Conservation (phyloP, 2,888 invertebrate genomes). For the Spodoptera exigua region DNA sequence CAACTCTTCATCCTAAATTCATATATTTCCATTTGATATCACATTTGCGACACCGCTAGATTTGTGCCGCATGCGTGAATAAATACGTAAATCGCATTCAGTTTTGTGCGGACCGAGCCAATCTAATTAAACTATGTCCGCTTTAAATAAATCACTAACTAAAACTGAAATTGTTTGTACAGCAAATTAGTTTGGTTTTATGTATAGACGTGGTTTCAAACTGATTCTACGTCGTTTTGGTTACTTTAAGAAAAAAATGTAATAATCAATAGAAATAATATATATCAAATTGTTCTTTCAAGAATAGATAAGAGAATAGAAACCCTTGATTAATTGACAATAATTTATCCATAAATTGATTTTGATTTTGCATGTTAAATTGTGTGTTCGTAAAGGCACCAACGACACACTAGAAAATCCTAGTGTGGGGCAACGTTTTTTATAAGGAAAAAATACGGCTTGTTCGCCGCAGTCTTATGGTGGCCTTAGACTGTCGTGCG, state of each 20-base stretch:
- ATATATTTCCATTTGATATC: background rate
- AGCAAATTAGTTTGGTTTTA: constrained; percentile 57
- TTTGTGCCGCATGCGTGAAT: constrained; percentile 39
- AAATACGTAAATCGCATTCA: constrained; percentile 51
- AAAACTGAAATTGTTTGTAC: constrained; percentile 61
- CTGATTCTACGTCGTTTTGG: constrained; percentile 34
- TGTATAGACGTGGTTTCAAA: constrained; percentile 19
- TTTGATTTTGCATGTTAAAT: no score
- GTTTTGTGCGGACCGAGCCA: constrained; percentile 42
- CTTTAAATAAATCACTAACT: constrained; percentile 68
- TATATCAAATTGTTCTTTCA: no score
- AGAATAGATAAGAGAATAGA: no score
- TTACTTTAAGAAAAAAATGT: constrained; percentile 18
- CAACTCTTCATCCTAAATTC: background rate
- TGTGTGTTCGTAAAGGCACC: no score
- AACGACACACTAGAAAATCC: no score
- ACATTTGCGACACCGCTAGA: constrained; percentile 25
- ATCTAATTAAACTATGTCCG: constrained; percentile 68
- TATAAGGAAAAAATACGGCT: no score
- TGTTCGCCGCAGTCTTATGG: no score
- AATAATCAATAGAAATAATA: no score
- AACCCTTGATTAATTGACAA: no score
- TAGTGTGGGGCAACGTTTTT: no score
- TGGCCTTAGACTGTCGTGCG: no score
- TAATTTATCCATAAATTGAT: no score